Evolutionary conservation across 2,113 vertebrate species (phyloP).

Genomic region (Urocitellus parryii): DNA sequence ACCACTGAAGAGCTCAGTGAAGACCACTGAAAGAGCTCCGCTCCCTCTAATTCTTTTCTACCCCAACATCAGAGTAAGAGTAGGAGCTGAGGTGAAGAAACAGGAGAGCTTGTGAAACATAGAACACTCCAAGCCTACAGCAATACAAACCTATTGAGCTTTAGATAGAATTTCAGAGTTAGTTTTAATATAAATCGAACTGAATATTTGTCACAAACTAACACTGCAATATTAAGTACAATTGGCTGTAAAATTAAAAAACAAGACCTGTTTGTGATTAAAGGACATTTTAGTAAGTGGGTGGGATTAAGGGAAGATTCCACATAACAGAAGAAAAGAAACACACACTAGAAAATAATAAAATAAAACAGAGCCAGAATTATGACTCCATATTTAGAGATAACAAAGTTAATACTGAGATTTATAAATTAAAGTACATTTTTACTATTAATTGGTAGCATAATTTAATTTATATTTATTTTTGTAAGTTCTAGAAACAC

Average conservation of each 20-base stretch:
- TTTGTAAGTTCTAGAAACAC: neutral
- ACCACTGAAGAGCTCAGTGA: too few relatives aligned
- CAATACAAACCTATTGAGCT: neutral
- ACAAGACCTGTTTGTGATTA: neutral
- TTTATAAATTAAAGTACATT: neutral
- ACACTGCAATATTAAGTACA: neutral
- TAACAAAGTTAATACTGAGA: neutral
- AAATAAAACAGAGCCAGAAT: neutral
- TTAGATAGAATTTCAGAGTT: neutral
- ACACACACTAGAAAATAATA: neutral
- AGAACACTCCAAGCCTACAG: neutral
- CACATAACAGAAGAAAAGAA: neutral
- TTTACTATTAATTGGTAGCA: neutral
- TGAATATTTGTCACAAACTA: neutral
- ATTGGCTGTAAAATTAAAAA: neutral
- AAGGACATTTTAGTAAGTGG: neutral
- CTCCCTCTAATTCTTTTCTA: too few relatives aligned
- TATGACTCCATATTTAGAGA: neutral
- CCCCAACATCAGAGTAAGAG: neutral
- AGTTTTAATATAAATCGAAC: neutral
- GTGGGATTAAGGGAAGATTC: neutral
- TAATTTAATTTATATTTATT: neutral
- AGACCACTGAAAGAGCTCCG: neutral
- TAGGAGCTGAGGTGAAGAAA: neutral
- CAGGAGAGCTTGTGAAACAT: neutral